phyloP scores from a whole-genome alignment of 1,140 invertebrate species.

The Eueides isabella region DNA sequence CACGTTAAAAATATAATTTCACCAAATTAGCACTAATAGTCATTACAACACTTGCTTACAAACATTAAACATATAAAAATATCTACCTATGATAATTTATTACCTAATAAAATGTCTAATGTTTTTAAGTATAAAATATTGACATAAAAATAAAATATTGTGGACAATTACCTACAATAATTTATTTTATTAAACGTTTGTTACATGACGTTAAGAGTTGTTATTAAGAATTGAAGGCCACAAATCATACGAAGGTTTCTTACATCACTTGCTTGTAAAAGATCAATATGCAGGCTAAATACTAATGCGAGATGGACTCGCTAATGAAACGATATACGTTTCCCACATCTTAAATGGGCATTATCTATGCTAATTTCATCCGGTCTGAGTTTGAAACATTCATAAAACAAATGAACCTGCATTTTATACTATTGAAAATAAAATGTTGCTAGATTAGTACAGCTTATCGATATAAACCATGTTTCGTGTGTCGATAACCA shows the following conservation, averaged over 20 bases:
- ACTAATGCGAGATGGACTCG: background rate
- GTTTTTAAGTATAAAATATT: background rate
- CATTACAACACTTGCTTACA: background rate
- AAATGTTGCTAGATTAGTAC: no score
- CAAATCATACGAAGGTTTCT: background rate
- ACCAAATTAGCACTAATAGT: no score
- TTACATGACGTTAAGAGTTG: background rate
- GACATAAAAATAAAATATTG: background rate
- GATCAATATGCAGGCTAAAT: constrained; percentile 8
- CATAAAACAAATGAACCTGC: background rate
- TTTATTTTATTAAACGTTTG: background rate
- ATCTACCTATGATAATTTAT: background rate
- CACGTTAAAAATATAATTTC: no score
- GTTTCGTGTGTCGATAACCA: no score
- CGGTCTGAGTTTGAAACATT: background rate
- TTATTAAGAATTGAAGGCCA: background rate
- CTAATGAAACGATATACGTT: background rate
- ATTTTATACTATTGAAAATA: background rate
- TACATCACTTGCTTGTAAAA: background rate
- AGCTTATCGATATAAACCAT: no score
- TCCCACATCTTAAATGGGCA: background rate
- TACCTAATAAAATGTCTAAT: background rate
- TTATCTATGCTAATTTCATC: constrained; percentile 1
- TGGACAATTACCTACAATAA: constrained; percentile 9
- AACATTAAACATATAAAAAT: background rate